These are phyloP conservation scores for Lepidurus apus DNA, from an alignment of 1,140 invertebrate genomes.

Conservation along the genomic window DNA sequence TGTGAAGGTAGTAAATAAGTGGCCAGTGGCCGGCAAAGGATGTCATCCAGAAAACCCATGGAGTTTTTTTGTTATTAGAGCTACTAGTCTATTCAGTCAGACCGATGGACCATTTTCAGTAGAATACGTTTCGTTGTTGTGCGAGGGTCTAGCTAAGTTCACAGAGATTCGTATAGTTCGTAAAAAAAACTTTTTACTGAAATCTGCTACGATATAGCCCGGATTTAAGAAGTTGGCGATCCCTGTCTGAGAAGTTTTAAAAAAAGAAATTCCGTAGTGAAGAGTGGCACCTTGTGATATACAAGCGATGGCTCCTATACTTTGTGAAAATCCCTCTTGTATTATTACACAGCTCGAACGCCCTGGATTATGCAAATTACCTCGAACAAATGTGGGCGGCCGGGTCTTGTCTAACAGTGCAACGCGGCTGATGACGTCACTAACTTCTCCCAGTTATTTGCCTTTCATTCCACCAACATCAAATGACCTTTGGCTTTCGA, in stretches of 20 bases:
- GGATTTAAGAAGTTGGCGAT: neutral
- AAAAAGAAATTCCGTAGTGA: neutral
- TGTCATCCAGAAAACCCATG: neutral
- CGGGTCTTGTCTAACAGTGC: neutral
- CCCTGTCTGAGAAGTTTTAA: neutral
- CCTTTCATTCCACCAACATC: neutral
- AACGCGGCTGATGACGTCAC: neutral
- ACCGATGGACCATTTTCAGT: neutral
- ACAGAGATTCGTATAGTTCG: no score
- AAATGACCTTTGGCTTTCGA: no score
- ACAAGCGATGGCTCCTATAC: neutral
- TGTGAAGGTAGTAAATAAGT: neutral
- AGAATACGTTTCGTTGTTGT: constrained; percentile 22
- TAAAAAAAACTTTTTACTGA: no score
- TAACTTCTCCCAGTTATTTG: neutral
- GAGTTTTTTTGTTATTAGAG: neutral
- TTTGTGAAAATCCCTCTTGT: neutral
- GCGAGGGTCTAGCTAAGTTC: neutral
- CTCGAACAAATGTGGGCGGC: neutral
- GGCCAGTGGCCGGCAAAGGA: neutral
- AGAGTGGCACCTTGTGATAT: neutral
- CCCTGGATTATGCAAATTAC: neutral
- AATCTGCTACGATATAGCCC: no score
- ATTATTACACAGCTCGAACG: neutral
- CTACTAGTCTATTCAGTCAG: neutral